Percentiles rank a stretch among this genome's conserved stretches.
Evolutionary conservation across 2,797 vertebrate genomes (phyloP).

Genomic region (Arnoldichthys spilopterus): DNA sequence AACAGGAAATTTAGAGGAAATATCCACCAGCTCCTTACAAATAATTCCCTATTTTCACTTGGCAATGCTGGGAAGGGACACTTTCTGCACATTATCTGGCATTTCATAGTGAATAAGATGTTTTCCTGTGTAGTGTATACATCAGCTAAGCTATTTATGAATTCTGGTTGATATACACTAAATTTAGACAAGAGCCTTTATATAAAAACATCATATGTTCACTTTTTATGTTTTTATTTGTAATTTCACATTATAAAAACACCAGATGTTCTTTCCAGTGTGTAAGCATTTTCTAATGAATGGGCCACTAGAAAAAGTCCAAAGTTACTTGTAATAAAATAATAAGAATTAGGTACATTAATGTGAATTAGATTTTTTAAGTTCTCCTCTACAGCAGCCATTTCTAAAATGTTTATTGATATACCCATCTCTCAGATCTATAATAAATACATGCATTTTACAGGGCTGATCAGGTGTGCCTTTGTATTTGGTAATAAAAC

Average conservation of each 20-base stretch:
- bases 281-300: not conserved
- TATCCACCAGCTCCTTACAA: conserved; percentile 31
- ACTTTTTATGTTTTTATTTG: too few species aligned
- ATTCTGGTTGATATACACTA: not conserved
- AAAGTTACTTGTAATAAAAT: not conserved
- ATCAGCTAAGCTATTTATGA: not conserved
- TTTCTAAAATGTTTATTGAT: not conserved
- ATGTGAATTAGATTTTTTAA: too few species aligned
- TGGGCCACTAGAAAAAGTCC: not conserved
- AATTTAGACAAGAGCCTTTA: too few species aligned
- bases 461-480: not conserved
- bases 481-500: not conserved
- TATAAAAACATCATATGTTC: too few species aligned
- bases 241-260: not conserved
- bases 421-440: not conserved
- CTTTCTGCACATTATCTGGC: conserved; percentile 24
- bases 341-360: too few species aligned
- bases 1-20: conserved; percentile 66
- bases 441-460: not conserved
- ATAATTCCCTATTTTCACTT: conserved; percentile 13
- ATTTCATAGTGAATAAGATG: not conserved
- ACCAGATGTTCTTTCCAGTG: not conserved
- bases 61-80: conserved; percentile 1
- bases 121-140: conserved; percentile 11
- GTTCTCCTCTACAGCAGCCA: not conserved